Conservation (phyloP, 2,113 vertebrate species). For the Apteryx owenii region DNA sequence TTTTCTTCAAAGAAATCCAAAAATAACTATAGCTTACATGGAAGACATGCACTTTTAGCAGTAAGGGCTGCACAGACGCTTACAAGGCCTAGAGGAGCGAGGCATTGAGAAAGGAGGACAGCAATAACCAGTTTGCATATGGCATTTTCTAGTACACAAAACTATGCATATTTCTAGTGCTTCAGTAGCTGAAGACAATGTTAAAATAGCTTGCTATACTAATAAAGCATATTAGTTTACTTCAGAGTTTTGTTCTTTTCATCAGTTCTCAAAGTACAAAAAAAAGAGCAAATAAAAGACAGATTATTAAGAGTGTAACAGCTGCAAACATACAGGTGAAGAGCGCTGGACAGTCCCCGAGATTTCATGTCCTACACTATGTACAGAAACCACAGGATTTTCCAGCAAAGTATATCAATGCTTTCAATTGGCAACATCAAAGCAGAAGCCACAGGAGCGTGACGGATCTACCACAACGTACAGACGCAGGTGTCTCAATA, state of each 20-base stretch:
- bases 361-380: not conserved
- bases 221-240: not conserved
- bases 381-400: not conserved
- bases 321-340: not conserved
- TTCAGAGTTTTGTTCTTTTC: not conserved
- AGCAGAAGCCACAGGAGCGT: not conserved
- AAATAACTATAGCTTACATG: constrained; percentile 28
- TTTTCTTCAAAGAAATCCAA: constrained; percentile 59
- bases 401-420: not conserved
- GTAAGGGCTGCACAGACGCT: not conserved
- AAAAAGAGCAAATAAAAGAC: not conserved
- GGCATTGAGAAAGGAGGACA: not conserved
- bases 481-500: not conserved
- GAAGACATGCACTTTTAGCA: not conserved
- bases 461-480: not conserved
- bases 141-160: not conserved
- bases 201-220: not conserved
- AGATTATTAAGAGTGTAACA: not conserved
- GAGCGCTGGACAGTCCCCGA: not conserved
- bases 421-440: not conserved
- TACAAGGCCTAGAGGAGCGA: not conserved
- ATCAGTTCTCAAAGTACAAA: not conserved
- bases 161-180: not conserved
- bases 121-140: rapidly evolving
- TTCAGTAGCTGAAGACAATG: not conserved